These are phyloP conservation scores for Dicentrarchus labrax DNA, from an alignment of 2,113 vertebrate species.

Conservation along the genomic window DNA sequence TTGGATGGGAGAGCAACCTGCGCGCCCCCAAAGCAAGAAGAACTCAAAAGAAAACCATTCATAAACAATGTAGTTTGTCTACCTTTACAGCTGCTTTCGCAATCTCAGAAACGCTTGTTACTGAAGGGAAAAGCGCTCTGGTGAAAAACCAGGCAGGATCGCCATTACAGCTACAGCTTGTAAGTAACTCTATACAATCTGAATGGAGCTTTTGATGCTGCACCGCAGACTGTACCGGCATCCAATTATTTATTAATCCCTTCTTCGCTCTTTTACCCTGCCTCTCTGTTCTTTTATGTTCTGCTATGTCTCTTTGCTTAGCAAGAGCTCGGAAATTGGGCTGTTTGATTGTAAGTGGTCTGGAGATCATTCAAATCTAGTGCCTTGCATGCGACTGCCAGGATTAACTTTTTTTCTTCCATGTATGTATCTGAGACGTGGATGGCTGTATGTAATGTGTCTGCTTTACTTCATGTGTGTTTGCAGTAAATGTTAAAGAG, in stretches of 20 bases:
- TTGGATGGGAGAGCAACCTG: conserved; percentile 9
- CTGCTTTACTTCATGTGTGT: neutral
- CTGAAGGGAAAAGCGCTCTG: neutral
- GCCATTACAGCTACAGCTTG: conserved; percentile 5
- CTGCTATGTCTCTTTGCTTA: conserved; percentile 15
- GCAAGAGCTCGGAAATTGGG: neutral
- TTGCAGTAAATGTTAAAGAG: neutral
- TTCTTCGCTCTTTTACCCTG: conserved; percentile 15
- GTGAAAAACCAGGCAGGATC: neutral
- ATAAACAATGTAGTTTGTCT: conserved; percentile 26
- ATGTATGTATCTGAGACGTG: neutral
- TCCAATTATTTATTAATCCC: conserved; percentile 54
- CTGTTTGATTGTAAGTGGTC: conserved; percentile 26
- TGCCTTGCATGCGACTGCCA: neutral
- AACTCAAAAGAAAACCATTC: neutral
- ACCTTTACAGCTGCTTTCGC: neutral
- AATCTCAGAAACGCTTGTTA: conserved; percentile 19
- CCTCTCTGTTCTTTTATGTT: conserved; percentile 9
- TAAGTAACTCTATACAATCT: conserved; percentile 23
- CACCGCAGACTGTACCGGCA: neutral
- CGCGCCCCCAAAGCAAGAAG: neutral
- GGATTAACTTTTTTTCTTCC: neutral
- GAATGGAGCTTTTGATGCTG: conserved; percentile 44
- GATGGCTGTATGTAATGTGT: neutral
- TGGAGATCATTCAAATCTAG: conserved; percentile 32